Evolutionary conservation across 53 echinoderm and acorn worm species (phyloP), one percentile per base, ranked within the genome.

Genomic region (Temnopleurus reevesii): DNA sequence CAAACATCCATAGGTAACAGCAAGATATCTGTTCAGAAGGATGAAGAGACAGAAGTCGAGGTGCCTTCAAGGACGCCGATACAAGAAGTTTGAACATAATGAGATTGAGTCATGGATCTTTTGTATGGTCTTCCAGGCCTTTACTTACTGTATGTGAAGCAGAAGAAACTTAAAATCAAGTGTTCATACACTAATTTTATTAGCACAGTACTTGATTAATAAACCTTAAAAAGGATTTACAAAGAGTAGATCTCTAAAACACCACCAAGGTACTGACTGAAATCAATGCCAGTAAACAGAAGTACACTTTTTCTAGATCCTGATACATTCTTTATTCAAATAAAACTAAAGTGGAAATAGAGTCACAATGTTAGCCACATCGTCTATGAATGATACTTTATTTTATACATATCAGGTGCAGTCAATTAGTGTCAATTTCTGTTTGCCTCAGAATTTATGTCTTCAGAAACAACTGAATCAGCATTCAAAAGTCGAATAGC

Each of bases 1-100:
- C 71, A 66, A 27, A 66, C 88, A 10, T 87, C 88, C 21, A 24
- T 87, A 13, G 71, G 44, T 26, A 87, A 87, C 71, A 87, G 88
- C 45, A 87, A 87, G 71, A 21, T 1, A 28, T 87, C 88, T 10
- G 12, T 66, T 55, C 29, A 23, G 18, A 64, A 53, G 5, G 88
- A 87, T 5, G 58, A 44, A 24, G 60, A 45, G n/a, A 45, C 24
- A 10, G 61, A 60, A 24, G 23, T 8, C 1, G 31, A 83, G 19
- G 19, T 47, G 10, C 54, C 55, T 5, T 30, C 57, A 8, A 41
- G 5, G 21, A 41, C 7, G 41, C 41, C 19, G 6, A 15, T 21
- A 0, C 38, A 41, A 71, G 71, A 71, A 71, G 41, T 41, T 71
- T 71, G 21, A 71, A 71, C 71, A 38, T 71, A 0, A 63, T 63